These are phyloP conservation scores for Drosophila helvetica DNA, from an alignment of 2,888 invertebrate genomes.

Conservation along the genomic window DNA sequence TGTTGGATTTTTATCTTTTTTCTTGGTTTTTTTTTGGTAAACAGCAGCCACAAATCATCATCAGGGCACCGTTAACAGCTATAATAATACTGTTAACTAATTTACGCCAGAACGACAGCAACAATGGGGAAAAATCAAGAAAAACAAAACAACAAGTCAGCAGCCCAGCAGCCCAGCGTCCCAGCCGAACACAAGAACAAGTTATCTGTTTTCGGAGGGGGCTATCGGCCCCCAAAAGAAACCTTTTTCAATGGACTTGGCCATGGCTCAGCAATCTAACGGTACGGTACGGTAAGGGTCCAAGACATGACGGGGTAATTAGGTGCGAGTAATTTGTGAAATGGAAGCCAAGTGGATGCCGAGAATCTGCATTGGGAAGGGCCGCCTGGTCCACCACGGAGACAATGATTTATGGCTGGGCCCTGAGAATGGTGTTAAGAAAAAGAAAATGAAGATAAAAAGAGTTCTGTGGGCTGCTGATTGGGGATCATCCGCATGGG, in stretches of 20 bases:
- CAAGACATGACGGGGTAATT: constrained; percentile 60
- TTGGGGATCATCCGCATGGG: constrained; percentile 41
- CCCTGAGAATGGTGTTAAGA: constrained; percentile 62
- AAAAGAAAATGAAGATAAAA: neutral
- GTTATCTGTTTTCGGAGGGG: constrained; percentile 30
- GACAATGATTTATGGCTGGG: constrained; percentile 40
- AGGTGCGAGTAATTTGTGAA: constrained; percentile 57
- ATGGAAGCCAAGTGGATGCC: constrained; percentile 22
- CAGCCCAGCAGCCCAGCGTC: neutral
- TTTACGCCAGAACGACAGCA: constrained; percentile 54
- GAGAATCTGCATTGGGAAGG: constrained; percentile 51
- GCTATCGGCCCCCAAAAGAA: constrained; percentile 20
- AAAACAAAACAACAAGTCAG: constrained; percentile 68
- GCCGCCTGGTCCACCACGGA: neutral
- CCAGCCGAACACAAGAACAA: constrained; percentile 25
- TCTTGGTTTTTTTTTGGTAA: constrained; percentile 13
- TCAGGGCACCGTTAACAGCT: constrained; percentile 65
- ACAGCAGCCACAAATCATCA: constrained; percentile 67
- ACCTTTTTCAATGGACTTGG: constrained; percentile 64
- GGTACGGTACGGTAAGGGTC: constrained; percentile 19
- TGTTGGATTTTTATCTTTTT: neutral
- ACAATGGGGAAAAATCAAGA: constrained; percentile 33
- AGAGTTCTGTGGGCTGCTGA: neutral
- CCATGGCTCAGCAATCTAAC: constrained; percentile 52
- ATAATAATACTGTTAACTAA: constrained; percentile 76